These are phyloP conservation scores for Todiramphus chloris DNA, from an alignment of 2,113 vertebrate genomes.

Conservation along the genomic window DNA sequence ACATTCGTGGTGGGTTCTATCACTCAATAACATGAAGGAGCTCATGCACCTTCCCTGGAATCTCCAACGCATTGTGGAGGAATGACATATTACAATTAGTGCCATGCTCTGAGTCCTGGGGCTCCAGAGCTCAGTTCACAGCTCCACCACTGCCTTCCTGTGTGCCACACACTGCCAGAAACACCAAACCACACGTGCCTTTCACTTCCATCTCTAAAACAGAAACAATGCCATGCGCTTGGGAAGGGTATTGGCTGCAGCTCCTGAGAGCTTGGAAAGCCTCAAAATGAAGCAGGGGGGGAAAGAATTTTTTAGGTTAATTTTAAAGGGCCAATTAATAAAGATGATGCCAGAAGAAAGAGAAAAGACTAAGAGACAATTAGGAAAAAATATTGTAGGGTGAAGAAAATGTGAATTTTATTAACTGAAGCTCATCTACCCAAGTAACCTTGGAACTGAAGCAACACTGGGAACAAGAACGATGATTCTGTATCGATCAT, in stretches of 20 bases:
- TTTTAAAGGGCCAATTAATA: background rate
- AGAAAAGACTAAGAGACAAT: background rate
- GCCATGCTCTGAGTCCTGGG: background rate
- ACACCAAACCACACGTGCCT: background rate
- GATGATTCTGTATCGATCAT: constrained; percentile 52
- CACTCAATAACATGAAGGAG: background rate
- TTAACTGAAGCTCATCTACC: too few species aligned
- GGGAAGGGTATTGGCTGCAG: background rate
- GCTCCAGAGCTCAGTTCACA: background rate
- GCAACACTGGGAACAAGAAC: constrained; percentile 9
- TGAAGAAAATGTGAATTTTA: too few species aligned
- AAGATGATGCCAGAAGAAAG: background rate
- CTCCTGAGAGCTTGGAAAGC: background rate
- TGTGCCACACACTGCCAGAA: background rate
- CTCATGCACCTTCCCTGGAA: background rate
- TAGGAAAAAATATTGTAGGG: background rate
- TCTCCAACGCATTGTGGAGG: background rate
- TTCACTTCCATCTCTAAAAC: background rate
- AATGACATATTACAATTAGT: background rate
- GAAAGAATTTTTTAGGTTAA: background rate
- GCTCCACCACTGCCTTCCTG: background rate
- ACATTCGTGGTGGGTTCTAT: background rate
- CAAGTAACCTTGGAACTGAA: constrained; percentile 45
- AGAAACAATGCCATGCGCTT: background rate
- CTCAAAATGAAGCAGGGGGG: background rate